Percentiles rank a stretch among this genome's conserved stretches.
These are phyloP conservation scores for Drosophila buzzatii DNA, from an alignment of 2,888 invertebrate genomes.

Conservation along the genomic window DNA sequence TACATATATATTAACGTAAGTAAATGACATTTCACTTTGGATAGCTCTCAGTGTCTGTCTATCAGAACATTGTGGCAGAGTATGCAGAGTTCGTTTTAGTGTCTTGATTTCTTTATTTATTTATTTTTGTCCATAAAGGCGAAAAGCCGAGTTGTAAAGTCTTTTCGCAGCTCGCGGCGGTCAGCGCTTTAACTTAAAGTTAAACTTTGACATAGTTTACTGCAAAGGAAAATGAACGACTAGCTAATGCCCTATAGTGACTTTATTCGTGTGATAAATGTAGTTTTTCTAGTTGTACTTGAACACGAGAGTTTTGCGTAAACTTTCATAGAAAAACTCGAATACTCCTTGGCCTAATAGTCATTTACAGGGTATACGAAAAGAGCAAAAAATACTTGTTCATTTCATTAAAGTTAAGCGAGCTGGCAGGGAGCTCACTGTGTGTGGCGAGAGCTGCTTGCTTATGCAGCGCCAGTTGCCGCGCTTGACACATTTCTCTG, in stretches of 20 bases:
- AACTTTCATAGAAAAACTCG: too few relatives aligned
- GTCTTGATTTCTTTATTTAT: background rate
- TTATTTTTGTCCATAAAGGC: slow-evolving; percentile 43
- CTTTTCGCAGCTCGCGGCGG: slow-evolving; percentile 46
- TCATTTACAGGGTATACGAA: background rate
- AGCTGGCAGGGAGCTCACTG: background rate
- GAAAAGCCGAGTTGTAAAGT: slow-evolving; percentile 56
- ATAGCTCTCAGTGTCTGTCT: background rate
- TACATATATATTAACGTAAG: too few relatives aligned
- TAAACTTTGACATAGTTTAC: slow-evolving; percentile 60
- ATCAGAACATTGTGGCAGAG: background rate
- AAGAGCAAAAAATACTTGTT: slow-evolving; percentile 23
- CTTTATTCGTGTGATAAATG: too few relatives aligned
- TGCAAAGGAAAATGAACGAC: background rate
- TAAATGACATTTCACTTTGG: background rate
- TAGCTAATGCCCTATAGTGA: background rate
- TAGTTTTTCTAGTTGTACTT: background rate
- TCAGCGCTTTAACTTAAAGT: slow-evolving; percentile 50
- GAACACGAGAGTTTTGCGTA: too few relatives aligned
- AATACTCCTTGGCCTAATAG: background rate
- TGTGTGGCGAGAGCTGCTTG: slow-evolving; percentile 63
- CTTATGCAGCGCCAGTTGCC: slow-evolving; percentile 77
- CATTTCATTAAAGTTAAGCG: slow-evolving; percentile 23
- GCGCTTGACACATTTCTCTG: slow-evolving; percentile 77
- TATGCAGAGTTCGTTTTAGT: background rate